Conservation (phyloP, 2,113 vertebrate genomes). For the Emydura subglobosa region DNA sequence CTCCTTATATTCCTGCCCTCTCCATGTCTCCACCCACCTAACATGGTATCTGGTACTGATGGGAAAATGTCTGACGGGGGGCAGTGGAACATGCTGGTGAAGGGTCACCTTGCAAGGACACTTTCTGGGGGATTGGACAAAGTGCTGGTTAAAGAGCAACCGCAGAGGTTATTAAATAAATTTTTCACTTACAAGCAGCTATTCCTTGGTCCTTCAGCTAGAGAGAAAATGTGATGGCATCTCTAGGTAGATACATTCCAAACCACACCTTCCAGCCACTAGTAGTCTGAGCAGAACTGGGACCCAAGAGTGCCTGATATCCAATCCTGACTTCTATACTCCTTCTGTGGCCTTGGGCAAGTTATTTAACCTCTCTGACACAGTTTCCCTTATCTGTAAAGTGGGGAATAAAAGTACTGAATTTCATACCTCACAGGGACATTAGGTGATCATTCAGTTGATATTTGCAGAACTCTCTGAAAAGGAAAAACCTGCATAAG, state of each 20-base stretch:
- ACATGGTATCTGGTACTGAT: background rate
- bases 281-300: background rate
- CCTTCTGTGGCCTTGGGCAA: too few relatives aligned
- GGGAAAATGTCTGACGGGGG: background rate
- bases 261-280: background rate
- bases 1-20: background rate
- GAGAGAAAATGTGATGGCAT: background rate
- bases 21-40: background rate
- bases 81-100: background rate
- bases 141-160: background rate
- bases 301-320: background rate
- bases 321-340: background rate
- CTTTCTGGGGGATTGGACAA: background rate
- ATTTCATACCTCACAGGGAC: background rate
- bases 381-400: background rate
- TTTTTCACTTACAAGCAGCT: background rate
- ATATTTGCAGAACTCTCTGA: background rate
- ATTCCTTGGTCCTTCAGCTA: background rate
- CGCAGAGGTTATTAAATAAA: background rate
- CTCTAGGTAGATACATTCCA: background rate
- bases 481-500: background rate
- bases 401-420: background rate
- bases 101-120: background rate
- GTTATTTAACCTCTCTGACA: background rate
- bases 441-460: background rate